A percentile compares a stretch with the other conserved stretches of the same genome.
These are phyloP conservation scores for Clarias magur DNA, from an alignment of 2,113 vertebrate species.

Conservation along the genomic window DNA sequence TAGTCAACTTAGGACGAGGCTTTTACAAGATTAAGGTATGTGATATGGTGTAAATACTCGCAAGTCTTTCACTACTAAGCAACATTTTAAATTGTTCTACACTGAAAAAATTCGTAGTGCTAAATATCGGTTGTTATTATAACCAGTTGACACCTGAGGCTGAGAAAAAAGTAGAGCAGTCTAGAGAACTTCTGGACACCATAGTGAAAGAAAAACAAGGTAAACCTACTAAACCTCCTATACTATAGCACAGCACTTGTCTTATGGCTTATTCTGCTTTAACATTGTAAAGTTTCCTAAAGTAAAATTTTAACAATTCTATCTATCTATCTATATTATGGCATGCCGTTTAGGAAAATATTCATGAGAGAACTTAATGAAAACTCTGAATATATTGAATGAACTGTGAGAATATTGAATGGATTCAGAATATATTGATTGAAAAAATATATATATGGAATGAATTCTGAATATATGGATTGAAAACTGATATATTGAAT, in stretches of 20 bases:
- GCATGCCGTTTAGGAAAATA: too few species aligned
- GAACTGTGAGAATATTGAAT: too few species aligned
- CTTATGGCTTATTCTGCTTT: background rate
- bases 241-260: background rate
- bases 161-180: slow-evolving; percentile 82
- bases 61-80: background rate
- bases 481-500: too few species aligned
- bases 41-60: background rate
- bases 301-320: background rate
- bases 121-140: background rate
- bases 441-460: too few species aligned
- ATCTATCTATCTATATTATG: too few species aligned
- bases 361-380: too few species aligned
- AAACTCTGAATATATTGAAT: too few species aligned
- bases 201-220: slow-evolving; percentile 91
- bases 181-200: slow-evolving; percentile 90
- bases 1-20: slow-evolving; percentile 88
- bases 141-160: slow-evolving; percentile 82
- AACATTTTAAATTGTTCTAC: background rate
- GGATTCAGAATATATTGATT: too few species aligned
- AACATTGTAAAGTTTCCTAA: background rate
- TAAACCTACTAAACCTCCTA: slow-evolving; percentile 53
- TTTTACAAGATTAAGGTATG: slow-evolving; percentile 95
- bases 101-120: background rate
- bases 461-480: too few species aligned